Conservation (phyloP, 2,797 vertebrate genomes). For the Sebastes steindachneri region DNA sequence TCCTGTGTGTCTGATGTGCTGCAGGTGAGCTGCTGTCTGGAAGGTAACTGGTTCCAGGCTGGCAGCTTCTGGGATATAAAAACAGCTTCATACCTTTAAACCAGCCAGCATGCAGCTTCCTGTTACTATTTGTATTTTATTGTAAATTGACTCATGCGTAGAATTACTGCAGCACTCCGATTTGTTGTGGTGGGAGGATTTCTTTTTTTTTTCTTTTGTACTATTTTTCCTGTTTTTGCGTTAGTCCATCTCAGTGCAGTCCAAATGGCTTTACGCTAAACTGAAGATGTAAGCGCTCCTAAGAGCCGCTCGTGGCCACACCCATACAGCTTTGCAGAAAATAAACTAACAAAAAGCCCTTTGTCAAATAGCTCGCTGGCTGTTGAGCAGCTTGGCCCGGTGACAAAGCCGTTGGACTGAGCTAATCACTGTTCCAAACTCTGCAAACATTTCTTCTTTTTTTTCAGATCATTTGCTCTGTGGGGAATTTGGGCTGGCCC, state of each 20-base stretch:
- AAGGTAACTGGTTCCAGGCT: neutral
- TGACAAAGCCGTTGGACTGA: conserved; percentile 6
- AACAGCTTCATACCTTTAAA: neutral
- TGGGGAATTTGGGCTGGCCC: neutral
- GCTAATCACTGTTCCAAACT: conserved; percentile 10
- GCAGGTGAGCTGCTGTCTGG: no score
- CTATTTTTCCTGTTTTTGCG: neutral
- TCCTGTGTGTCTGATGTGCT: neutral
- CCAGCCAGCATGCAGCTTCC: neutral
- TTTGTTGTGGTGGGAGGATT: neutral
- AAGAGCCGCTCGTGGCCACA: conserved; percentile 6
- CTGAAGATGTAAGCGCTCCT: neutral
- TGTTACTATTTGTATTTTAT: neutral
- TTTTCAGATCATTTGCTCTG: conserved; percentile 1
- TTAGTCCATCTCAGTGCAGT: no score
- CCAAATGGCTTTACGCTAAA: neutral
- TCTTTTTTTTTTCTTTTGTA: neutral
- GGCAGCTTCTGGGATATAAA: neutral
- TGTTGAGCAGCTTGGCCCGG: neutral
- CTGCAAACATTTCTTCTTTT: neutral
- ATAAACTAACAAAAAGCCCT: conserved; percentile 15
- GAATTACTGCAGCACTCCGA: neutral
- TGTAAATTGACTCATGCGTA: neutral
- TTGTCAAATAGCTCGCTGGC: conserved; percentile 4
- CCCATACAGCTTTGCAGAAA: neutral